Evolutionary conservation across 1,140 invertebrate species (phyloP).

Genomic region (Antheraea mylitta): DNA sequence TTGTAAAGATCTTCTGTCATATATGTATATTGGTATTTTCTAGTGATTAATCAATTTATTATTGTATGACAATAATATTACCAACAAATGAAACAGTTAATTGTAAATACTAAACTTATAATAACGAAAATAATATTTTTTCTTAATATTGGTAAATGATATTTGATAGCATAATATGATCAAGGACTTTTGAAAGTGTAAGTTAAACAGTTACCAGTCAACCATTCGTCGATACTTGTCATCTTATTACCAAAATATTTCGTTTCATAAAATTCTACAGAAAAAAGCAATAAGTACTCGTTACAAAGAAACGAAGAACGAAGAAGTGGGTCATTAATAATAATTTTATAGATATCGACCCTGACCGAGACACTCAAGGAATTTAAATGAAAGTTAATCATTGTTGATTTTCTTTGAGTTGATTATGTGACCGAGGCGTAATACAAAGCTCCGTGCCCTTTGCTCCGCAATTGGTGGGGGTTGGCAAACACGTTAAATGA

Average conservation of each 20-base stretch:
- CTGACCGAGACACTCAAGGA: slow-evolving; percentile 1
- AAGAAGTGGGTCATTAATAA: neutral
- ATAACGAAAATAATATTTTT: too few relatives aligned
- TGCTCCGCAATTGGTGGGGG: slow-evolving; percentile 19
- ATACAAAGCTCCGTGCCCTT: slow-evolving; percentile 32
- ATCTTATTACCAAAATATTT: neutral
- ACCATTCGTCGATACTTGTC: neutral
- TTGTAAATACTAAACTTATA: too few relatives aligned
- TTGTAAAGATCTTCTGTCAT: too few relatives aligned
- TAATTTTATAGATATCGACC: neutral
- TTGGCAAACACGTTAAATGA: slow-evolving; percentile 38
- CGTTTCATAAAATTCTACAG: neutral
- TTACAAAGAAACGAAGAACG: neutral
- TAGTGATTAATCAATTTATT: too few relatives aligned
- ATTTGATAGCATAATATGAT: neutral
- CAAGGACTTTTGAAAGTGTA: neutral
- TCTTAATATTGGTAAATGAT: neutral
- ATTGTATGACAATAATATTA: too few relatives aligned
- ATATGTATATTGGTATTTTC: too few relatives aligned
- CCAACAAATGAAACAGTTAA: too few relatives aligned
- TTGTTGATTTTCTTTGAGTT: neutral
- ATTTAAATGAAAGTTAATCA: neutral
- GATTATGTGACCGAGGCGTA: neutral
- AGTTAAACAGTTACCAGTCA: neutral
- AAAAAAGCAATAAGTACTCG: neutral